These are phyloP conservation scores for Paratilapia polleni DNA, from an alignment of 2,113 vertebrate genomes.

Conservation along the genomic window DNA sequence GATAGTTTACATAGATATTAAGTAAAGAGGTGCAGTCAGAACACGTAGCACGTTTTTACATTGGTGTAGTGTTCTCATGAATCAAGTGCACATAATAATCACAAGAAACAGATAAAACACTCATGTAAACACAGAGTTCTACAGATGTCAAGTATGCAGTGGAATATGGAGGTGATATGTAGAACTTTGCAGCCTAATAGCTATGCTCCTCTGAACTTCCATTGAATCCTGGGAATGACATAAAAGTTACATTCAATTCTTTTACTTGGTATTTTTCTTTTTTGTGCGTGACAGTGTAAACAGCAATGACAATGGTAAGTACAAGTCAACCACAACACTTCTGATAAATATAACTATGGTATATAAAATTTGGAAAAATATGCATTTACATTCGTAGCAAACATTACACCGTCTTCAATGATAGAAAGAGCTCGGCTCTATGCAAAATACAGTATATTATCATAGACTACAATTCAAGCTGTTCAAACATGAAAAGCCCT, in stretches of 20 bases:
- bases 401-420: constrained; percentile 71
- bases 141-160: constrained; percentile 59
- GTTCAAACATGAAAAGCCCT: constrained; percentile 74
- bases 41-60: constrained; percentile 52
- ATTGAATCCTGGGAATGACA: constrained; percentile 40
- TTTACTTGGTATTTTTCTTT: constrained; percentile 41
- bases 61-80: constrained; percentile 17
- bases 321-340: constrained; percentile 64
- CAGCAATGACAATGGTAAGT: constrained; percentile 47
- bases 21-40: constrained; percentile 51
- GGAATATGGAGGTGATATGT: constrained; percentile 44
- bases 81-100: constrained; percentile 33
- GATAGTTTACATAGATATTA: constrained; percentile 58
- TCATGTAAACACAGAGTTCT: constrained; percentile 62
- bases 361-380: constrained; percentile 82
- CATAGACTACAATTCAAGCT: constrained; percentile 67
- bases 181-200: constrained; percentile 32
- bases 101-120: constrained; percentile 56
- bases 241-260: constrained; percentile 67
- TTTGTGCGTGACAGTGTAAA: constrained; percentile 61
- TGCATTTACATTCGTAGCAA: constrained; percentile 80
- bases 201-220: constrained; percentile 24
- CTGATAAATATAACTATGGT: constrained; percentile 79
- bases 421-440: constrained; percentile 68
- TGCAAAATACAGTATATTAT: constrained; percentile 74